These are phyloP conservation scores for Bufotes viridis DNA, from an alignment of 2,797 vertebrate species.

Conservation along the genomic window DNA sequence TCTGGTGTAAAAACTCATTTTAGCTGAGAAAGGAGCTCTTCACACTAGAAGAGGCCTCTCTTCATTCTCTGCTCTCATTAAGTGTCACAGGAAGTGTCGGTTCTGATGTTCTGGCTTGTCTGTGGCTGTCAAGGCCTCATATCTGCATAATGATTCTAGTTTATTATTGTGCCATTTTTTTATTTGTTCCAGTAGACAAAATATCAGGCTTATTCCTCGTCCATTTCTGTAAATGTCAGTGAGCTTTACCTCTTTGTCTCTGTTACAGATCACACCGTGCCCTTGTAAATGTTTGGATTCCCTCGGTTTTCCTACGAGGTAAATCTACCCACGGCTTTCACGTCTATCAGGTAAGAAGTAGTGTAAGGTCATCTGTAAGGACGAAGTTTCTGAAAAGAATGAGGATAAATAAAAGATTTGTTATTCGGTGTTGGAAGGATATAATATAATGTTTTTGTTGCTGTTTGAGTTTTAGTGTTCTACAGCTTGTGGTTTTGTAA, in stretches of 20 bases:
- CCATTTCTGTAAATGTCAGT: slow-evolving; percentile 35
- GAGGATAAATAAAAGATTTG: background rate
- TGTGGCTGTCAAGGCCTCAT: background rate
- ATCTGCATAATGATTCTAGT: background rate
- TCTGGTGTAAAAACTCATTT: background rate
- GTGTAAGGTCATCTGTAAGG: slow-evolving; percentile 1
- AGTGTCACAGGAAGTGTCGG: background rate
- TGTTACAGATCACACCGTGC: slow-evolving; percentile 89
- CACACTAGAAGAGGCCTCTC: slow-evolving; percentile 18
- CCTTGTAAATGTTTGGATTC: slow-evolving; percentile 99
- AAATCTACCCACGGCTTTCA: slow-evolving; percentile 93
- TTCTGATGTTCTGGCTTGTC: background rate
- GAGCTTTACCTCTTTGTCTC: slow-evolving; percentile 34
- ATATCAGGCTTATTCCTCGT: background rate
- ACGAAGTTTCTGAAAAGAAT: background rate
- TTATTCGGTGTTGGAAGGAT: no score
- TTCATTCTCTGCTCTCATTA: background rate
- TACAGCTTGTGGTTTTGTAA: background rate
- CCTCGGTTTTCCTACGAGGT: slow-evolving; percentile 95
- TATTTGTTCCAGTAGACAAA: slow-evolving; percentile 16
- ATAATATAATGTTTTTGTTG: no score
- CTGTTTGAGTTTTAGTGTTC: no score
- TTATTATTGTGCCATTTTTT: background rate
- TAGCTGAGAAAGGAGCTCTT: slow-evolving; percentile 4
- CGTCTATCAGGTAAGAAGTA: slow-evolving; percentile 91